Evolutionary conservation across 2,797 vertebrate genomes (phyloP).

Genomic region (Arctocebus calabarensis): DNA sequence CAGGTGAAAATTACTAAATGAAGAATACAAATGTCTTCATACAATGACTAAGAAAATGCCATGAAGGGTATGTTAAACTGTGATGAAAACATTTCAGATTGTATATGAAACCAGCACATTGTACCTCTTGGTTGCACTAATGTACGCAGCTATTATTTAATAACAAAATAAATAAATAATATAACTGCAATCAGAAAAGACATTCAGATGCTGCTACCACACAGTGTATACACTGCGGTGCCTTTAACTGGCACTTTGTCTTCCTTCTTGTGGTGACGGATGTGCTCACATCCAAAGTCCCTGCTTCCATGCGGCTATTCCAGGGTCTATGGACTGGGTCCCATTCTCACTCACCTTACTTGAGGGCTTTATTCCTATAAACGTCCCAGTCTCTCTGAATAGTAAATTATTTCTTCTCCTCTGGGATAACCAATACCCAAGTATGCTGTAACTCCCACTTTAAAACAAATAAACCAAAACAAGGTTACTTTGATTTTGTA

Average conservation of each 20-base stretch:
- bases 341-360: background rate
- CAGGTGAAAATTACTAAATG: too few species aligned
- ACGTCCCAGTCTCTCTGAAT: background rate
- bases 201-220: background rate
- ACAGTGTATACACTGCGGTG: background rate
- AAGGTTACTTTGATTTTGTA: background rate
- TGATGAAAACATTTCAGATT: too few species aligned
- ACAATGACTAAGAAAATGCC: too few species aligned
- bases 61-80: too few species aligned
- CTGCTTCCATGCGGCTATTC: background rate
- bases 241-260: background rate
- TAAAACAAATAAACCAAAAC: conserved; percentile 10
- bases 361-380: background rate
- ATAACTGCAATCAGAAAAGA: conserved; percentile 26
- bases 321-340: background rate
- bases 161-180: background rate
- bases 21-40: too few species aligned
- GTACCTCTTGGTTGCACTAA: too few species aligned
- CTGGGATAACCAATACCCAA: background rate
- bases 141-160: too few species aligned
- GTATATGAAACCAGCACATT: too few species aligned
- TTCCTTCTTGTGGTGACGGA: background rate
- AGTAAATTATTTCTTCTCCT: background rate
- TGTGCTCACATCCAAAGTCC: background rate
- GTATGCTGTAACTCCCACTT: background rate